phyloP scores from a whole-genome alignment of 2,888 invertebrate species.

The Slavum lentiscoides region DNA sequence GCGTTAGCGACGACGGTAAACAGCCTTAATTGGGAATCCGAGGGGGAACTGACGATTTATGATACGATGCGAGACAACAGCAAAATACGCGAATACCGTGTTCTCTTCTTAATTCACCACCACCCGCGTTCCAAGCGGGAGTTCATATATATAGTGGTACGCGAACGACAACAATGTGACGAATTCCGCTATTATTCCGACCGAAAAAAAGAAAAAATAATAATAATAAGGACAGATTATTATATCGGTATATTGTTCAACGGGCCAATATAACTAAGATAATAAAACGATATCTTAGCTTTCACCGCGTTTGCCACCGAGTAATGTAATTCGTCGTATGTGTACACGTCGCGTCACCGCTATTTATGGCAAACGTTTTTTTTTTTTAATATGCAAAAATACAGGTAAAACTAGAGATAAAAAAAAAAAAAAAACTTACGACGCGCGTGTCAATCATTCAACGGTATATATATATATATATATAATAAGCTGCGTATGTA shows the following conservation, averaged over 20 bases:
- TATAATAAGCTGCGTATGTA: neutral
- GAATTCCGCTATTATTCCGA: conserved; percentile 35
- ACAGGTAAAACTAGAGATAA: neutral
- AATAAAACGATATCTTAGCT: conserved; percentile 37
- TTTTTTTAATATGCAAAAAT: conserved; percentile 17
- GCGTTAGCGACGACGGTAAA: conserved; percentile 29
- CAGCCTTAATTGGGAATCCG: conserved; percentile 25
- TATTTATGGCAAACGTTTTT: conserved; percentile 33
- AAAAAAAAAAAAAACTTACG: conserved; percentile 3
- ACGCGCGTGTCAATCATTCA: conserved; percentile 20
- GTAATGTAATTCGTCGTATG: conserved; percentile 39
- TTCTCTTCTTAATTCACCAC: neutral
- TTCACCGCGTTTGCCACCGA: conserved; percentile 34
- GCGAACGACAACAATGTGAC: conserved; percentile 22
- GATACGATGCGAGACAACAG: neutral
- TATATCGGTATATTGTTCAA: conserved; percentile 21
- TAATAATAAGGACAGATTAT: conserved; percentile 50
- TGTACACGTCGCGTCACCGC: neutral
- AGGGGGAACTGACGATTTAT: conserved; percentile 8
- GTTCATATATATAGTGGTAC: neutral
- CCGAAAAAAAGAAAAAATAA: no score
- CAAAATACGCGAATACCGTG: conserved; percentile 3
- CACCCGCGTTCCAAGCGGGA: no score
- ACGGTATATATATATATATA: neutral
- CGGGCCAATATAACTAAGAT: conserved; percentile 7